phyloP scores from a whole-genome alignment of 53 echinoderm and acorn worm genomes.

The Arbacia lixula region DNA sequence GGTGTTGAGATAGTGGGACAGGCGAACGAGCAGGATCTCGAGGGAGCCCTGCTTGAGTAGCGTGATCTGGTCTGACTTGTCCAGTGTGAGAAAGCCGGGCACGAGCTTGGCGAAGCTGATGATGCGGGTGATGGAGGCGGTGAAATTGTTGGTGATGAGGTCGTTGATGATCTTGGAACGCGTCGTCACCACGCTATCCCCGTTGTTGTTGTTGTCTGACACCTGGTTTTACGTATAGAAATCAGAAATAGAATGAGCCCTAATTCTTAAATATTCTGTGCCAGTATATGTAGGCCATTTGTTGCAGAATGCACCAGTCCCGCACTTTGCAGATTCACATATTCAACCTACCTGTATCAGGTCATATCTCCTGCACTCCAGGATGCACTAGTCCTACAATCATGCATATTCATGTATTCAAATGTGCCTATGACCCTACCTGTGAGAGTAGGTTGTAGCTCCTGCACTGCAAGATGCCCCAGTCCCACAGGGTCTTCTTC shows the following conservation, averaged over 20 bases:
- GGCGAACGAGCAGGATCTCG: slow-evolving; percentile 90
- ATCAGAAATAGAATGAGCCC: too few species aligned
- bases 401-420: neutral
- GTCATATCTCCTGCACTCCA: neutral
- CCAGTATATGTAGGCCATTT: too few species aligned
- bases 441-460: slow-evolving; percentile 74
- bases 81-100: slow-evolving; percentile 85
- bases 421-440: slow-evolving; percentile 44
- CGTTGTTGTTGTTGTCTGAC: slow-evolving; percentile 63
- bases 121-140: slow-evolving; percentile 93
- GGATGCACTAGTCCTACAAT: neutral
- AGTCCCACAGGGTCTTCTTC: slow-evolving; percentile 97
- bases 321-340: too few species aligned
- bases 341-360: too few species aligned
- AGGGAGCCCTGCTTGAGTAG: slow-evolving; percentile 89
- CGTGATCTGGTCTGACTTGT: slow-evolving; percentile 97
- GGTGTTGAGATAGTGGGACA: slow-evolving; percentile 79
- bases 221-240: too few species aligned
- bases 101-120: slow-evolving; percentile 97
- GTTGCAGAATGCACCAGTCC: too few species aligned
- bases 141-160: slow-evolving; percentile 93
- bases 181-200: slow-evolving; percentile 22
- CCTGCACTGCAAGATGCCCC: slow-evolving; percentile 75
- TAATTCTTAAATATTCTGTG: too few species aligned
- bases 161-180: slow-evolving; percentile 85